These are phyloP conservation scores for Drosophila niveifrons DNA, from an alignment of 2,888 invertebrate species.

Conservation along the genomic window DNA sequence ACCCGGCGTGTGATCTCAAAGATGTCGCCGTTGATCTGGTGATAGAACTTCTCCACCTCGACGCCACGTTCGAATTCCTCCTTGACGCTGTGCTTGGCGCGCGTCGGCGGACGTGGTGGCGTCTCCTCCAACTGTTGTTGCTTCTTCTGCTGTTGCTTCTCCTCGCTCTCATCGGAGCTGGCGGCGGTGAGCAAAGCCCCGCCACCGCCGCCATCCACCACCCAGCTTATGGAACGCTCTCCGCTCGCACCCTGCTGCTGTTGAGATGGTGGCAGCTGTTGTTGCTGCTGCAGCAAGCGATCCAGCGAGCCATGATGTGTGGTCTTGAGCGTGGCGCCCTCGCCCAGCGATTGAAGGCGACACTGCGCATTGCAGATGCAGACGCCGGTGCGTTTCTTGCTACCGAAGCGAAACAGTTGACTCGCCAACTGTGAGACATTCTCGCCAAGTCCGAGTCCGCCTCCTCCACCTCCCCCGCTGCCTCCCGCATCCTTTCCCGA, in stretches of 20 bases:
- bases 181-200: slow-evolving; percentile 72
- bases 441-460: slow-evolving; percentile 81
- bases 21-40: slow-evolving; percentile 85
- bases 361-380: slow-evolving; percentile 85
- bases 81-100: slow-evolving; percentile 68
- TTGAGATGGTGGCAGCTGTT: slow-evolving; percentile 54
- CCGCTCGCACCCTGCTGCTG: slow-evolving; percentile 62
- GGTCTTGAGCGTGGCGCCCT: slow-evolving; percentile 81
- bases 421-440: slow-evolving; percentile 84
- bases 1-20: slow-evolving; percentile 85
- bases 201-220: slow-evolving; percentile 75
- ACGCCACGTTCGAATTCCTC: slow-evolving; percentile 85
- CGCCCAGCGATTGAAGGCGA: slow-evolving; percentile 82
- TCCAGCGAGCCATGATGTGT: slow-evolving; percentile 85
- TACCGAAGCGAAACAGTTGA: slow-evolving; percentile 84
- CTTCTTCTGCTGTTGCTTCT: slow-evolving; percentile 60
- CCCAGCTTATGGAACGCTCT: slow-evolving; percentile 79
- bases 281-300: slow-evolving; percentile 83
- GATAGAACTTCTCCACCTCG: slow-evolving; percentile 85
- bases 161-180: slow-evolving; percentile 78
- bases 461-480: slow-evolving; percentile 75
- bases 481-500: slow-evolving; percentile 85
- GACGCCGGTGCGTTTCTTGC: slow-evolving; percentile 83
- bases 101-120: slow-evolving; percentile 75
- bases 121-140: slow-evolving; percentile 50